Percentiles rank a stretch among this genome's conserved stretches.
Evolutionary conservation across 1,140 invertebrate genomes (phyloP).

Genomic region (Himalopsyche phryganea): DNA sequence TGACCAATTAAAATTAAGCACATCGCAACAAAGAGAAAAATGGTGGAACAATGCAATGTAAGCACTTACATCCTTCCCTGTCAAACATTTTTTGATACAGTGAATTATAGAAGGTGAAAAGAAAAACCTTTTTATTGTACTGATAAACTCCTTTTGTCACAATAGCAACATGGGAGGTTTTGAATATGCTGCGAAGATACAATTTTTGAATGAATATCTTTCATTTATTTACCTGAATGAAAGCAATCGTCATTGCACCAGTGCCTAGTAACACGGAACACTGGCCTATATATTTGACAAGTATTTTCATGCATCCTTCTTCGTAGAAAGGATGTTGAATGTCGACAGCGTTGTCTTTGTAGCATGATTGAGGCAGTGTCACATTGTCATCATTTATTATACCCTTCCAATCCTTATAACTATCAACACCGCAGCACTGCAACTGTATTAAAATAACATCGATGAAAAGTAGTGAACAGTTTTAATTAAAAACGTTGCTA

Average conservation of each 20-base stretch:
- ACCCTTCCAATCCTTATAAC: conserved; percentile 60
- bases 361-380: conserved; percentile 24
- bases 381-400: conserved; percentile 53
- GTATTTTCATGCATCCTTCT: conserved; percentile 63
- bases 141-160: neutral
- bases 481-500: too few relatives aligned
- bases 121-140: too few relatives aligned
- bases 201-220: too few relatives aligned
- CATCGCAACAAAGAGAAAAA: too few relatives aligned
- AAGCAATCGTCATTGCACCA: conserved; percentile 74
- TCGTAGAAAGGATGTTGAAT: conserved; percentile 20
- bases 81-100: too few relatives aligned
- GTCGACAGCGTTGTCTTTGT: neutral
- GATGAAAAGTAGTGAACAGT: too few relatives aligned
- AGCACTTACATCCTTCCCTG: too few relatives aligned
- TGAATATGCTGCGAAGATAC: too few relatives aligned
- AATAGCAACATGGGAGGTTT: too few relatives aligned
- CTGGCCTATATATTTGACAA: conserved; percentile 65
- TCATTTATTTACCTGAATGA: conserved; percentile 73
- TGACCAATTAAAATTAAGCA: too few relatives aligned
- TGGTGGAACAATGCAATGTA: too few relatives aligned
- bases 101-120: too few relatives aligned
- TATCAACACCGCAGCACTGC: conserved; percentile 69
- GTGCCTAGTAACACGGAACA: conserved; percentile 74
- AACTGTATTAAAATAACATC: conserved; percentile 59